A percentile compares a stretch with the other conserved stretches of the same genome.
Evolutionary conservation across 2,888 invertebrate genomes (phyloP).

Genomic region (Lasius fuliginosus): DNA sequence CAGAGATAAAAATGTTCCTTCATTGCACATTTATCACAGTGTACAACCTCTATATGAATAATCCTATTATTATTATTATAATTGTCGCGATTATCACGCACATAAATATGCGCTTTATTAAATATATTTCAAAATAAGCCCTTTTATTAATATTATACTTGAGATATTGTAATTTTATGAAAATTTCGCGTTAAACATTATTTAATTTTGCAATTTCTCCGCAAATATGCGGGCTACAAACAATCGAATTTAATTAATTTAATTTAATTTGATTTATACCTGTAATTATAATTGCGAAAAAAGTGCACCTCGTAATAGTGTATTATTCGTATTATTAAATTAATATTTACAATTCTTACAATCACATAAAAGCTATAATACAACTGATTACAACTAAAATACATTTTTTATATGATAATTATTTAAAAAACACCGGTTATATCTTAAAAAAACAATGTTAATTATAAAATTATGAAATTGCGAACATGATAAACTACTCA

Average conservation of each 20-base stretch:
- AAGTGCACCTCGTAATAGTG: neutral
- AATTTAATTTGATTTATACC: conserved; percentile 33
- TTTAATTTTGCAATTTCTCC: conserved; percentile 27
- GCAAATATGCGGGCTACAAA: conserved; percentile 25
- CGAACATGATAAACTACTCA: neutral
- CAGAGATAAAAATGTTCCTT: neutral
- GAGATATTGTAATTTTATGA: conserved; percentile 37
- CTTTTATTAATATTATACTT: conserved; percentile 28
- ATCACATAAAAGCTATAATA: neutral
- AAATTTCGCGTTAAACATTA: conserved; percentile 36
- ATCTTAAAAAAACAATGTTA: neutral
- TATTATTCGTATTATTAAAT: neutral
- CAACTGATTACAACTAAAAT: neutral
- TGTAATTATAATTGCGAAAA: conserved; percentile 8
- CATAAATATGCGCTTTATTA: conserved; percentile 34
- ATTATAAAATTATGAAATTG: neutral
- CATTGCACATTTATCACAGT: conserved; percentile 15
- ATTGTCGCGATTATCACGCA: neutral
- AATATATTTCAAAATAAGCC: conserved; percentile 6
- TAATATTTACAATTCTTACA: conserved; percentile 29
- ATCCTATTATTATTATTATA: neutral
- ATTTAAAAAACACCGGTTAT: neutral
- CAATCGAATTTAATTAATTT: conserved; percentile 37
- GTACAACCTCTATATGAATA: neutral
- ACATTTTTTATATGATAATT: neutral